phyloP scores from a whole-genome alignment of 2,113 vertebrate genomes.

The Piprites chloris region DNA sequence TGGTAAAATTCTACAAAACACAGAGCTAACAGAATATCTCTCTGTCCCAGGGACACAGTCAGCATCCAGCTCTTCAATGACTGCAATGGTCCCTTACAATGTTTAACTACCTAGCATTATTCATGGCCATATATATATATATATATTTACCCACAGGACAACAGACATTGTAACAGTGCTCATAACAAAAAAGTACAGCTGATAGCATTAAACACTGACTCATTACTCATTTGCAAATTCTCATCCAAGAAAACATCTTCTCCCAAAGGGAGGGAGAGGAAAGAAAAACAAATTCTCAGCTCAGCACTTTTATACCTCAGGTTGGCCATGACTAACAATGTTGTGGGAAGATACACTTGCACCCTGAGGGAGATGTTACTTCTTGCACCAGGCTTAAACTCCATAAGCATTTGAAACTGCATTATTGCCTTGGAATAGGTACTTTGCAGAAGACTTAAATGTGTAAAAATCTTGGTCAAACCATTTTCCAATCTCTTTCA shows the following conservation, averaged over 20 bases:
- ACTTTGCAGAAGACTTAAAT: not conserved
- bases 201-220: slow-evolving; percentile 43
- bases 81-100: not conserved
- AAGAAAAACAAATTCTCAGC: slow-evolving; percentile 53
- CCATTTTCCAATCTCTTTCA: slow-evolving; percentile 17
- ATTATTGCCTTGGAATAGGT: not conserved
- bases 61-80: not conserved
- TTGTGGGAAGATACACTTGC: not conserved
- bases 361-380: not conserved
- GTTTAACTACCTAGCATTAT: slow-evolving; percentile 16
- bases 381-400: slow-evolving; percentile 32
- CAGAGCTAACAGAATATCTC: not conserved
- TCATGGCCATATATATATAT: not conserved
- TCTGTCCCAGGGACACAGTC: not conserved
- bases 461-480: not conserved
- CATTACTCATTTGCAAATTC: slow-evolving; percentile 40
- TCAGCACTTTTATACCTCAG: slow-evolving; percentile 39
- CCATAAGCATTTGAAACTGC: slow-evolving; percentile 5
- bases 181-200: slow-evolving; percentile 31
- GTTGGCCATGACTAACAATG: not conserved
- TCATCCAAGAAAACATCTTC: slow-evolving; percentile 32
- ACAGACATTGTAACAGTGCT: slow-evolving; percentile 7
- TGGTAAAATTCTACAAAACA: not conserved
- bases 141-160: slow-evolving; percentile 14
- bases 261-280: slow-evolving; percentile 34